Percentiles rank a stretch among this genome's conserved stretches.
phyloP scores from a whole-genome alignment of 35 echinoderm and acorn worm species.

The Apostichopus californicus region DNA sequence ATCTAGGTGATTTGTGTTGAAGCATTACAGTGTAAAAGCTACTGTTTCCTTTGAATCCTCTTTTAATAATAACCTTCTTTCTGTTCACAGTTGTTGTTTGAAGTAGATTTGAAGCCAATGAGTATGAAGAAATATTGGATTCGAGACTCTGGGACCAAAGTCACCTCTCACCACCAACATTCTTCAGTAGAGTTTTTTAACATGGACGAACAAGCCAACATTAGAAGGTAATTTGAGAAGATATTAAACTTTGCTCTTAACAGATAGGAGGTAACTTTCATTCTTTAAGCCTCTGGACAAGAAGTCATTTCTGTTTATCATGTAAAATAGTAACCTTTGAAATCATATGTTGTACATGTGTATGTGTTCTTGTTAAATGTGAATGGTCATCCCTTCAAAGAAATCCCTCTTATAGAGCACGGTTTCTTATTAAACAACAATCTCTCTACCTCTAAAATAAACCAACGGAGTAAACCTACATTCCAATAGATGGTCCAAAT shows the following conservation, averaged over 20 bases:
- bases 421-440: too few species aligned
- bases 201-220: constrained; percentile 42
- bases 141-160: constrained; percentile 58
- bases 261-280: too few species aligned
- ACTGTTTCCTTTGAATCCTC: not conserved
- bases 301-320: not conserved
- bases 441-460: too few species aligned
- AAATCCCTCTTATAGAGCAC: too few species aligned
- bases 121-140: constrained; percentile 85
- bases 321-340: too few species aligned
- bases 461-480: too few species aligned
- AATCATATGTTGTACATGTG: not conserved
- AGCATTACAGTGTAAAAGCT: not conserved
- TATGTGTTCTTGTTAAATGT: not conserved
- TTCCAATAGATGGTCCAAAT: too few species aligned
- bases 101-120: constrained; percentile 78
- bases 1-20: too few species aligned
- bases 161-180: constrained; percentile 68
- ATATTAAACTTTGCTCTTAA: too few species aligned
- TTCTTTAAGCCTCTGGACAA: too few species aligned
- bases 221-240: constrained; percentile 40
- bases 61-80: not conserved
- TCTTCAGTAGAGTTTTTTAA: constrained; percentile 75
- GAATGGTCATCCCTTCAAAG: not conserved
- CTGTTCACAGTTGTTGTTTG: constrained; percentile 82